Evolutionary conservation across 2,113 vertebrate genomes (phyloP).

Genomic region (Syngnathoides biaculeatus): DNA sequence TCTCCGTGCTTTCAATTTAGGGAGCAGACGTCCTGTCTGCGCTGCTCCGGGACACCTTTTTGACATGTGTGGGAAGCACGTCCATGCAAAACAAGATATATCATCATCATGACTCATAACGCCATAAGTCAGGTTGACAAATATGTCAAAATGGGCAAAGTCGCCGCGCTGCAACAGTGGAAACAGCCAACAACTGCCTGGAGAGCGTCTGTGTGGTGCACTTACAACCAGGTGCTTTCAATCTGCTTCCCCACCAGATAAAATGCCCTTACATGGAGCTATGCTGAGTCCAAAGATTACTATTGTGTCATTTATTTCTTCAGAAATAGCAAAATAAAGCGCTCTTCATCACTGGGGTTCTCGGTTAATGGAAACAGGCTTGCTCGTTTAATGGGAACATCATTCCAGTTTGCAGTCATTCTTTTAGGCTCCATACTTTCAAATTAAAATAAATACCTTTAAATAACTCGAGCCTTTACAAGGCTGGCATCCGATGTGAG

Average conservation of each 20-base stretch:
- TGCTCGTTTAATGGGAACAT: constrained; percentile 44
- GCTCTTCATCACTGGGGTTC: constrained; percentile 27
- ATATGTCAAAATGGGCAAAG: neutral
- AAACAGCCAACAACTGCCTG: neutral
- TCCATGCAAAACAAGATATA: neutral
- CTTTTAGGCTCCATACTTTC: constrained; percentile 14
- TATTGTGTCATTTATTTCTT: constrained; percentile 28
- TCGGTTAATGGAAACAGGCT: constrained; percentile 34
- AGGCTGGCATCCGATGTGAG: constrained; percentile 48
- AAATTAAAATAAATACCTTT: constrained; percentile 37
- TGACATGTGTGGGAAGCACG: neutral
- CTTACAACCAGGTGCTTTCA: constrained; percentile 53
- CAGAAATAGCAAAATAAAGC: constrained; percentile 33
- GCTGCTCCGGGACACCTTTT: neutral
- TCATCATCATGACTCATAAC: neutral
- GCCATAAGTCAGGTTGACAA: neutral
- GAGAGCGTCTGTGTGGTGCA: constrained; percentile 21
- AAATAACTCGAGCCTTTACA: constrained; percentile 51
- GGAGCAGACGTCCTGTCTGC: constrained; percentile 31
- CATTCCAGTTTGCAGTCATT: constrained; percentile 39
- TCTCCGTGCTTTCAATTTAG: constrained; percentile 39
- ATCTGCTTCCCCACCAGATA: constrained; percentile 34
- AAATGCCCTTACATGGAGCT: constrained; percentile 58
- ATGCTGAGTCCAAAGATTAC: constrained; percentile 21
- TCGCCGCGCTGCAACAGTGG: neutral